Evolutionary conservation across 2,888 invertebrate species (phyloP).

Genomic region (Xestia xanthographa): DNA sequence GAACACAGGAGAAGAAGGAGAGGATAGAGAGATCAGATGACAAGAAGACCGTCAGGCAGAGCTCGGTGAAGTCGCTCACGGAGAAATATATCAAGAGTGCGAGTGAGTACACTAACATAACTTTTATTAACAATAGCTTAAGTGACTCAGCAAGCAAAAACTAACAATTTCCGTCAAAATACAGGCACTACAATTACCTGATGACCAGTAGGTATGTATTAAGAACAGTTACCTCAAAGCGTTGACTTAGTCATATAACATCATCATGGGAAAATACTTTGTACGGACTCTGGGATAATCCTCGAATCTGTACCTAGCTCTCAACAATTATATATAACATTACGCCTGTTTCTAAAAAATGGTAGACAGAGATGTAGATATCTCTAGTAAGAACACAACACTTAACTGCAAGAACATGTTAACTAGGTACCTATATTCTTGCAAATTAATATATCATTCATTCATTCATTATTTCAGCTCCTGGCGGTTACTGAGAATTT

Average conservation of each 20-base stretch:
- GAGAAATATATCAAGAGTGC: slow-evolving; percentile 94
- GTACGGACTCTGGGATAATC: too few relatives aligned
- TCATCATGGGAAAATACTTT: slow-evolving; percentile 12
- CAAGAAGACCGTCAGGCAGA: slow-evolving; percentile 91
- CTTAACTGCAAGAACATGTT: too few relatives aligned
- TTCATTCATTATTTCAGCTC: too few relatives aligned
- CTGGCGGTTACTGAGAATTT: too few relatives aligned
- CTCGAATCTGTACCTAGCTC: too few relatives aligned
- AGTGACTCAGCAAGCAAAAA: slow-evolving; percentile 12
- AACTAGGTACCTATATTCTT: too few relatives aligned
- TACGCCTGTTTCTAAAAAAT: background rate
- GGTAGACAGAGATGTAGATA: background rate
- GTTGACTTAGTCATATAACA: slow-evolving; percentile 9
- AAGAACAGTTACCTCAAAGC: slow-evolving; percentile 15
- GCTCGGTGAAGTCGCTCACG: slow-evolving; percentile 94
- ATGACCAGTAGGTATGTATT: background rate
- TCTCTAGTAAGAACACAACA: background rate
- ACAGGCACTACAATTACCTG: background rate
- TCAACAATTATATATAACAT: background rate
- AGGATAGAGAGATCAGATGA: slow-evolving; percentile 78
- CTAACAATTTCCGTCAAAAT: background rate
- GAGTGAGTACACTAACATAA: slow-evolving; percentile 76
- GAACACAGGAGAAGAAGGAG: slow-evolving; percentile 66
- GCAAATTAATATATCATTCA: too few relatives aligned
- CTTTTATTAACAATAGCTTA: slow-evolving; percentile 11